These are phyloP conservation scores for Plestiodon gilberti DNA, from an alignment of 2,113 vertebrate genomes.

Conservation along the genomic window DNA sequence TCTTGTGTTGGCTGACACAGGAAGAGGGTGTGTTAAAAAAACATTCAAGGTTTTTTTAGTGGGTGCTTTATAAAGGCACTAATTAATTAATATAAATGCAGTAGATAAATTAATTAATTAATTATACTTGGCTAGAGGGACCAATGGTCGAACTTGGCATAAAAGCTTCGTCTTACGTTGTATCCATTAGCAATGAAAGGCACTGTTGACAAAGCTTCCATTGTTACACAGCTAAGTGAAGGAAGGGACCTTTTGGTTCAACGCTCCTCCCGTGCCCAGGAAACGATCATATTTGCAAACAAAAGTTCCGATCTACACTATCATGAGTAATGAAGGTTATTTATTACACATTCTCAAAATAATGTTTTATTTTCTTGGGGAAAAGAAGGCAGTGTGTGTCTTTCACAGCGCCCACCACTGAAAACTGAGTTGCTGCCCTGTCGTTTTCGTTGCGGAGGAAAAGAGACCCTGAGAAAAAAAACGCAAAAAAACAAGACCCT, in stretches of 20 bases:
- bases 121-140: slow-evolving; percentile 25
- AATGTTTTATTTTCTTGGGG: slow-evolving; percentile 72
- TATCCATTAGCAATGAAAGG: slow-evolving; percentile 65
- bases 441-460: slow-evolving; percentile 79
- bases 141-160: slow-evolving; percentile 21
- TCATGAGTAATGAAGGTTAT: slow-evolving; percentile 81
- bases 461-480: slow-evolving; percentile 65
- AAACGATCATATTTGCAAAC: slow-evolving; percentile 76
- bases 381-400: slow-evolving; percentile 42
- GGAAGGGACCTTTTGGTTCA: slow-evolving; percentile 67
- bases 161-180: slow-evolving; percentile 62
- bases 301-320: slow-evolving; percentile 74
- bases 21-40: too few species aligned
- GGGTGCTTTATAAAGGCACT: too few species aligned
- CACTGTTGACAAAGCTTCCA: slow-evolving; percentile 49
- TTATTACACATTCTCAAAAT: slow-evolving; percentile 80
- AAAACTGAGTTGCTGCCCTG: slow-evolving; percentile 71
- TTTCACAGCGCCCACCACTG: slow-evolving; percentile 76
- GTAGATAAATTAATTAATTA: too few species aligned
- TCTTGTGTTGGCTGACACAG: too few species aligned
- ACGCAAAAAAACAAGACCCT: slow-evolving; percentile 51
- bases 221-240: slow-evolving; percentile 71
- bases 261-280: slow-evolving; percentile 56
- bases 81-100: too few species aligned
- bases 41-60: too few species aligned